Evolutionary conservation across 2,797 vertebrate species (phyloP).

Genomic region (Rhabdomys pumilio): DNA sequence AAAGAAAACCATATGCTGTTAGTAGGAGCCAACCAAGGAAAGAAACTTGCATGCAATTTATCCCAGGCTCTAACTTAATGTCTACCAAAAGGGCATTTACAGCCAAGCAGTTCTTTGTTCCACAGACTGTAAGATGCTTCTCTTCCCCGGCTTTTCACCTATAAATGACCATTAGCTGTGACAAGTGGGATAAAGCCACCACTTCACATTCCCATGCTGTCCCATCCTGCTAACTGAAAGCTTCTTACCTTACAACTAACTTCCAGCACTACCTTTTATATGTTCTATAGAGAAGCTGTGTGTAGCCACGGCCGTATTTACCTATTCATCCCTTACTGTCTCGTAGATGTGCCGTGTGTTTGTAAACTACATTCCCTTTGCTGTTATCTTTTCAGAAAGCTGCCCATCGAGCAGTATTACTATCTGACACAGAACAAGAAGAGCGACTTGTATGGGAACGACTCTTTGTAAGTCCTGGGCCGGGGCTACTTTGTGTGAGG

Average conservation of each 20-base stretch:
- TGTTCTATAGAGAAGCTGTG: constrained; percentile 13
- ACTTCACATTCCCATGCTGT: neutral
- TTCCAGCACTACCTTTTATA: constrained; percentile 45
- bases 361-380: constrained; percentile 45
- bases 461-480: constrained; percentile 90
- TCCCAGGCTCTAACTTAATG: neutral
- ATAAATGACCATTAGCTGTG: no score
- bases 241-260: neutral
- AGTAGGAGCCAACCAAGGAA: neutral
- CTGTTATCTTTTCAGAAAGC: constrained; percentile 84
- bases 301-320: neutral
- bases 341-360: neutral
- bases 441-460: constrained; percentile 89
- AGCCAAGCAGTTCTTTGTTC: neutral
- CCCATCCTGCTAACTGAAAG: constrained; percentile 52
- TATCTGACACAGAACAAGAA: constrained; percentile 88
- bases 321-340: neutral
- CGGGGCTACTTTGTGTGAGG: constrained; percentile 2
- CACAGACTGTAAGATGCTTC: neutral
- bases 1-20: neutral
- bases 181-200: neutral
- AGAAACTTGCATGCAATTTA: neutral
- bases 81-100: neutral
- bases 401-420: constrained; percentile 84
- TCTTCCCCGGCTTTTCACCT: neutral